Conservation (phyloP, 2,113 vertebrate species). For the Syrmaticus mikado region DNA sequence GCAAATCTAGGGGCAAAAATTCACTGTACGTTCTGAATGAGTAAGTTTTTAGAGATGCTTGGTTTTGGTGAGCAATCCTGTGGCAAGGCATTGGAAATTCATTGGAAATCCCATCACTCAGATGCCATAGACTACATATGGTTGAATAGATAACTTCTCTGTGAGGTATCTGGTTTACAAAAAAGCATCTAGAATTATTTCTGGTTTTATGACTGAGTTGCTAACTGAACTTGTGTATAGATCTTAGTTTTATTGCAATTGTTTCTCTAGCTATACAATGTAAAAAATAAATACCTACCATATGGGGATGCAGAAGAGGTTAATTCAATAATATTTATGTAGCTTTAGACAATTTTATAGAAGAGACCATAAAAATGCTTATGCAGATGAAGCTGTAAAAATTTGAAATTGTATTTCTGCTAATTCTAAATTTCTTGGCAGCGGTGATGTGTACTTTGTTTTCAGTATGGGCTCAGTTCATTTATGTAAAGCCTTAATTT, state of each 20-base stretch:
- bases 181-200: neutral
- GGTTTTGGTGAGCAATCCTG: neutral
- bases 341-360: conserved; percentile 27
- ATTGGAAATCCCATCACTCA: neutral
- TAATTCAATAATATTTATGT: conserved; percentile 64
- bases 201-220: neutral
- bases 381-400: conserved; percentile 36
- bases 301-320: neutral
- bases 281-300: neutral
- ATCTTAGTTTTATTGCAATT: conserved; percentile 13
- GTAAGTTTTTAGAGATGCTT: neutral
- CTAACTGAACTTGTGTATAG: neutral
- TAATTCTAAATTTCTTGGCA: conserved; percentile 25
- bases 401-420: conserved; percentile 23
- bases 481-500: neutral
- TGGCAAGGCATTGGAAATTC: neutral
- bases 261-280: conserved; percentile 6
- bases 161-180: neutral
- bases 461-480: neutral
- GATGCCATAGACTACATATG: neutral
- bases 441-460: neutral
- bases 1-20: neutral
- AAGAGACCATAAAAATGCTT: conserved; percentile 35
- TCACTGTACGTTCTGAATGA: accelerated
- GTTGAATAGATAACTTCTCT: neutral